These are phyloP conservation scores for Epizoanthus rinbou DNA, from an alignment of 92 coral and sea anemone genomes.

Conservation along the genomic window DNA sequence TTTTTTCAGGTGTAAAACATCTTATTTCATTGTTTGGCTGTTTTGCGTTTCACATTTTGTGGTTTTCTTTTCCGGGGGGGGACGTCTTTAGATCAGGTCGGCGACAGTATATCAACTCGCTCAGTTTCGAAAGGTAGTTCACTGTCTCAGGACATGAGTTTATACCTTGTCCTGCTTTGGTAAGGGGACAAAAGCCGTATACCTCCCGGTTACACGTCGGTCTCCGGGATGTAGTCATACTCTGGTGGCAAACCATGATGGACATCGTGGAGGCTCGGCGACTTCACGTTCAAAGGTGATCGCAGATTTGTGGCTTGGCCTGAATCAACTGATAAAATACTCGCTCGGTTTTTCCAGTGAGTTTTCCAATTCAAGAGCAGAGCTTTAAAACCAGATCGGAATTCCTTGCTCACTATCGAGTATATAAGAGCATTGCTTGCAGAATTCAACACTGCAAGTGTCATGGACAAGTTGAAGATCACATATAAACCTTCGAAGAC, in stretches of 20 bases:
- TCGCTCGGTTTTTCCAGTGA: constrained; percentile 13
- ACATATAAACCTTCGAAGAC: background rate
- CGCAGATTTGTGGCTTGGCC: background rate
- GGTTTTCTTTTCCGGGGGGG: too few relatives aligned
- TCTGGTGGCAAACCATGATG: constrained; percentile 17
- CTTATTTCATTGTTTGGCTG: too few relatives aligned
- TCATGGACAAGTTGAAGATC: constrained; percentile 26
- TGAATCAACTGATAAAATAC: constrained; percentile 3
- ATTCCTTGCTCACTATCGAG: constrained; percentile 24
- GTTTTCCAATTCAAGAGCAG: constrained; percentile 36
- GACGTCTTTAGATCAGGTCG: too few relatives aligned
- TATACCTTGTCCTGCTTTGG: background rate
- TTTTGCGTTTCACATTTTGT: too few relatives aligned
- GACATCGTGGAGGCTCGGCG: background rate
- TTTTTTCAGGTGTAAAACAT: too few relatives aligned
- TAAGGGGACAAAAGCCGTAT: background rate
- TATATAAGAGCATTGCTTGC: constrained; percentile 33
- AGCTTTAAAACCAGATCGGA: constrained; percentile 29
- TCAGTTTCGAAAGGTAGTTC: too few relatives aligned
- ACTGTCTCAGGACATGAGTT: too few relatives aligned
- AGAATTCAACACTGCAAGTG: constrained; percentile 10
- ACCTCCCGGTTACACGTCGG: background rate
- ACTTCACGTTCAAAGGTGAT: background rate
- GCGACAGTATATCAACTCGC: too few relatives aligned
- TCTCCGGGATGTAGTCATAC: constrained; percentile 14